Evolutionary conservation across 2,888 invertebrate species (phyloP).

Genomic region (Plusia festucae): DNA sequence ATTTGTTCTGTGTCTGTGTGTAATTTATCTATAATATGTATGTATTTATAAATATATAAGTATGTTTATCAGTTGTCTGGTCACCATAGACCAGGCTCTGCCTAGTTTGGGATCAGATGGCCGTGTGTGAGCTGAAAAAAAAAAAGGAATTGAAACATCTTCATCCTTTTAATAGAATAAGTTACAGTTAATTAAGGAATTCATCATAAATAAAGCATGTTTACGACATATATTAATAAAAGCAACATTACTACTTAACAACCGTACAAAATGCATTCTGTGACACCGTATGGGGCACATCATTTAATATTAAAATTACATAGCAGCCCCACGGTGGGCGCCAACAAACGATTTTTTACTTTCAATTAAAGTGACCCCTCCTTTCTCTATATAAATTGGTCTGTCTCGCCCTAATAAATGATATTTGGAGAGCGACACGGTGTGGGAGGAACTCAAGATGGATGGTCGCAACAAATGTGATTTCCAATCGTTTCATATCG

Average conservation of each 20-base stretch:
- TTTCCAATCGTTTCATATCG: conserved; percentile 65
- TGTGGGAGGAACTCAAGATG: conserved; percentile 81
- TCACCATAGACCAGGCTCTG: too few relatives aligned
- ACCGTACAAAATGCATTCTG: conserved; percentile 33
- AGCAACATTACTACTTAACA: conserved; percentile 24
- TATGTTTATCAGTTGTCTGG: too few relatives aligned
- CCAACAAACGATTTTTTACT: conserved; percentile 84
- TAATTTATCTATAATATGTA: too few relatives aligned
- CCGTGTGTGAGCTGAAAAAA: too few relatives aligned
- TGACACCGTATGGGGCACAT: conserved; percentile 69
- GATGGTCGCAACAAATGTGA: conserved; percentile 71
- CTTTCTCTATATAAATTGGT: conserved; percentile 83
- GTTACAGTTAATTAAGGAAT: neutral
- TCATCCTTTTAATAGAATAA: too few relatives aligned
- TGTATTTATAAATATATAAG: too few relatives aligned
- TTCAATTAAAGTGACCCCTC: conserved; percentile 85
- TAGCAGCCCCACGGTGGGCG: conserved; percentile 72
- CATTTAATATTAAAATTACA: conserved; percentile 84
- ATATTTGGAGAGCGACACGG: conserved; percentile 74
- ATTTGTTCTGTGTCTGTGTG: too few relatives aligned
- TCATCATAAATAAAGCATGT: neutral
- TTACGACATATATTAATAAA: conserved; percentile 22
- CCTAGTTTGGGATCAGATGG: too few relatives aligned
- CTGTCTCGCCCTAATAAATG: conserved; percentile 86
- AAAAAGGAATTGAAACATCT: too few relatives aligned